These are phyloP conservation scores for Poecilobothrus nobilitatus DNA, from an alignment of 2,888 invertebrate genomes.

Conservation along the genomic window DNA sequence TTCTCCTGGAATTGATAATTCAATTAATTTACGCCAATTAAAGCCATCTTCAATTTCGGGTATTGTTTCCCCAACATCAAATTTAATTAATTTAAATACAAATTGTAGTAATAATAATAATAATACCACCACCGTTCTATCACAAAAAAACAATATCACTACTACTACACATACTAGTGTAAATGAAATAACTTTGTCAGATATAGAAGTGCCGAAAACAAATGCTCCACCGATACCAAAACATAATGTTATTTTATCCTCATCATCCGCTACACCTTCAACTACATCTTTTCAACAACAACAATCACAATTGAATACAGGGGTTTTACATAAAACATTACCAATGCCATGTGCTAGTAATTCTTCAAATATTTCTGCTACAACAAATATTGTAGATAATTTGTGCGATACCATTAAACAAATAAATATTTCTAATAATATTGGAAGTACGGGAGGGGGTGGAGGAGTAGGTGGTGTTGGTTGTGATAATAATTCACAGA, in stretches of 20 bases:
- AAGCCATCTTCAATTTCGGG: slow-evolving; percentile 26
- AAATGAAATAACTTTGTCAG: slow-evolving; percentile 21
- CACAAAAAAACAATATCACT: slow-evolving; percentile 27
- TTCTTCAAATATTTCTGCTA: not conserved
- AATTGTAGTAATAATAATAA: slow-evolving; percentile 18
- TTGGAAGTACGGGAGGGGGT: not conserved
- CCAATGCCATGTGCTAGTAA: not conserved
- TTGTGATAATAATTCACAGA: not conserved
- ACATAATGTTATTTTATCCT: slow-evolving; percentile 32
- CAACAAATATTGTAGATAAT: not conserved
- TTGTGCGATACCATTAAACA: slow-evolving; percentile 15
- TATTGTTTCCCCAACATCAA: not conserved
- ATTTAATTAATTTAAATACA: slow-evolving; percentile 19
- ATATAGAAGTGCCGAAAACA: slow-evolving; percentile 34
- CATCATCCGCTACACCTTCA: slow-evolving; percentile 18
- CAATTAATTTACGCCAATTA: slow-evolving; percentile 26
- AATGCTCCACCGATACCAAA: slow-evolving; percentile 43
- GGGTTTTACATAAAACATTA: slow-evolving; percentile 4
- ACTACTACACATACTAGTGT: slow-evolving; percentile 12
- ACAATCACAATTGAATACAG: not conserved
- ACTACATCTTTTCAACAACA: not conserved
- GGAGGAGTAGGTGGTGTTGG: not conserved
- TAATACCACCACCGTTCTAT: slow-evolving; percentile 16
- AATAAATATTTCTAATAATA: not conserved
- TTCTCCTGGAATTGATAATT: slow-evolving; percentile 40